Conservation (phyloP, 2,888 invertebrate species). For the Poecilus cupreus region DNA sequence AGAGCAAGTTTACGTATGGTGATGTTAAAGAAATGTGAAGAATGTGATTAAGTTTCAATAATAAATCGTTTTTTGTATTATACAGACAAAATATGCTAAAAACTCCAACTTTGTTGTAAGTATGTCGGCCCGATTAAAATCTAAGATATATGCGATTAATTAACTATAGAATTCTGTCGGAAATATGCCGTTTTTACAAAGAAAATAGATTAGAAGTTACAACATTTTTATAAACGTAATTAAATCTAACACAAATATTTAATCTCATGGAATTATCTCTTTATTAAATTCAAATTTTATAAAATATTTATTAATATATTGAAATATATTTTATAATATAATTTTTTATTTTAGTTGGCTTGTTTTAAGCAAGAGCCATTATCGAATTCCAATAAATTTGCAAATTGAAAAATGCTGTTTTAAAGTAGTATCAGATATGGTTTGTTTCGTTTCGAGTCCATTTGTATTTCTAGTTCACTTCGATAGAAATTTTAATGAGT, state of each 20-base stretch:
- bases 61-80: conserved; percentile 28
- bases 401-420: no score
- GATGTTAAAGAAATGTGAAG: neutral
- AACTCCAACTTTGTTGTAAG: neutral
- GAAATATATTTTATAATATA: neutral
- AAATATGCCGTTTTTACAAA: conserved; percentile 25
- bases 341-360: no score
- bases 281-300: neutral
- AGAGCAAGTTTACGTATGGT: no score
- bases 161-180: conserved; percentile 3
- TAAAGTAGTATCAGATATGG: no score
- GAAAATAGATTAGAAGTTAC: conserved; percentile 22
- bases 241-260: conserved; percentile 27
- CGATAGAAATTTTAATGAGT: no score
- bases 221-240: conserved; percentile 31
- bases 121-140: neutral
- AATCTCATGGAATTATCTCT: conserved; percentile 25
- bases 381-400: no score
- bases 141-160: conserved; percentile 10
- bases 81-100: conserved; percentile 45
- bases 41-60: conserved; percentile 20
- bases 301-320: neutral
- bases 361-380: no score
- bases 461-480: no score
- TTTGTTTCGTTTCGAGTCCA: no score